Percentiles rank a stretch among this genome's conserved stretches.
These are phyloP conservation scores for Diglossa brunneiventris DNA, from an alignment of 2,113 vertebrate genomes.

Conservation along the genomic window DNA sequence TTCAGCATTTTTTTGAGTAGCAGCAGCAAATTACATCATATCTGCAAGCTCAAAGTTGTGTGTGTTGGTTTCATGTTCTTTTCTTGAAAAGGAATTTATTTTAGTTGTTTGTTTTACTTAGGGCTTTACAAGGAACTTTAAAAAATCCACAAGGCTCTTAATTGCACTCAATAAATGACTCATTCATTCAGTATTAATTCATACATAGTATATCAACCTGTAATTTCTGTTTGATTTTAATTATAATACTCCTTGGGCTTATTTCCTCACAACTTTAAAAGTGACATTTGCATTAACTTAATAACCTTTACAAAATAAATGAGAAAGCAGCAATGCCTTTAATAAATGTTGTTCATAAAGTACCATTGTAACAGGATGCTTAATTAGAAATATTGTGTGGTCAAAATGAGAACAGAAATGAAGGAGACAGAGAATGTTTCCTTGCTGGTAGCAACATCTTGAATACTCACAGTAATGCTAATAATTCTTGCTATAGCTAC, in stretches of 20 bases:
- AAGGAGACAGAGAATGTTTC: conserved; percentile 36
- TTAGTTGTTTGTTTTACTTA: conserved; percentile 1
- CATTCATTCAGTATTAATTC: conserved; percentile 14
- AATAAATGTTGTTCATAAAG: conserved; percentile 48
- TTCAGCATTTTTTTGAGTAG: background rate
- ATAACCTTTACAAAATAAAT: conserved; percentile 44
- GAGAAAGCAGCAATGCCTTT: conserved; percentile 20
- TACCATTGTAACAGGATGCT: conserved; percentile 21
- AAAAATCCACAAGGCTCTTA: background rate
- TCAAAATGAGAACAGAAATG: conserved; percentile 62
- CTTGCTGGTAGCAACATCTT: conserved; percentile 39
- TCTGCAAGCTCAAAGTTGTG: background rate
- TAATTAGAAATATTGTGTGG: conserved; percentile 67
- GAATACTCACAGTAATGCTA: conserved; percentile 41
- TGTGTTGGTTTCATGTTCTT: background rate
- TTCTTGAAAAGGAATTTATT: background rate
- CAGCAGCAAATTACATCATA: background rate
- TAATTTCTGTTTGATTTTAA: conserved; percentile 56
- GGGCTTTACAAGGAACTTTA: background rate
- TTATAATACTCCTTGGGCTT: conserved; percentile 44
- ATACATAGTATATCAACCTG: conserved; percentile 13
- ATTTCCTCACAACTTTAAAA: conserved; percentile 47
- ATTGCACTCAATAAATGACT: background rate
- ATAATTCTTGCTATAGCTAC: conserved; percentile 48
- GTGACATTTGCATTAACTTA: conserved; percentile 48